Percentiles rank a stretch among this genome's conserved stretches.
Evolutionary conservation across 1,140 invertebrate species (phyloP).

Genomic region (Octopus bimaculoides): DNA sequence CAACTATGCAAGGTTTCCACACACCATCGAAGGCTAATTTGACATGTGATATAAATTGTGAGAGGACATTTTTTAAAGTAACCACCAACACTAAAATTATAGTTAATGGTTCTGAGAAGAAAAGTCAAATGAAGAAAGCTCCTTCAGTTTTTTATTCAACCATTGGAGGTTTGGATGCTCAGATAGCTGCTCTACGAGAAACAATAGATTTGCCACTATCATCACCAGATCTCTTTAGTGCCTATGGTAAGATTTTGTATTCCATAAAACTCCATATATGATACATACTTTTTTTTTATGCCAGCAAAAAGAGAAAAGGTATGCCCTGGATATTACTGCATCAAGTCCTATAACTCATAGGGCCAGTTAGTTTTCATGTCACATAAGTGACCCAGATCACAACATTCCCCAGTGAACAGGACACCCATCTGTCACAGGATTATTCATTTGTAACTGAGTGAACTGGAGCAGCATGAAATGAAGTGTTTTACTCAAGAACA

Average conservation of each 20-base stretch:
- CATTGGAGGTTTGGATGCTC: constrained; percentile 38
- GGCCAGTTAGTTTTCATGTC: too few relatives aligned
- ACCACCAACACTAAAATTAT: constrained; percentile 25
- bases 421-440: too few relatives aligned
- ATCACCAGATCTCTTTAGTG: constrained; percentile 30
- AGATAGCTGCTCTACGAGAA: constrained; percentile 38
- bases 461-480: too few relatives aligned
- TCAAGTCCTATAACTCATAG: too few relatives aligned
- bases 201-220: constrained; percentile 36
- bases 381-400: too few relatives aligned
- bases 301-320: too few relatives aligned
- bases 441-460: too few relatives aligned
- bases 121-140: constrained; percentile 9
- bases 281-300: too few relatives aligned
- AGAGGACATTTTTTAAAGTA: constrained; percentile 28
- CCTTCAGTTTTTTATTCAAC: constrained; percentile 25
- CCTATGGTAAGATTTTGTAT: constrained; percentile 29
- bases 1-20: background rate
- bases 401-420: too few relatives aligned
- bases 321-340: too few relatives aligned
- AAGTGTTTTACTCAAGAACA: too few relatives aligned
- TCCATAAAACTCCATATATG: background rate
- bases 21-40: background rate
- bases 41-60: background rate
- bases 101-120: background rate